phyloP scores from a whole-genome alignment of 2,888 invertebrate genomes.

The Drosophila melanosoma region DNA sequence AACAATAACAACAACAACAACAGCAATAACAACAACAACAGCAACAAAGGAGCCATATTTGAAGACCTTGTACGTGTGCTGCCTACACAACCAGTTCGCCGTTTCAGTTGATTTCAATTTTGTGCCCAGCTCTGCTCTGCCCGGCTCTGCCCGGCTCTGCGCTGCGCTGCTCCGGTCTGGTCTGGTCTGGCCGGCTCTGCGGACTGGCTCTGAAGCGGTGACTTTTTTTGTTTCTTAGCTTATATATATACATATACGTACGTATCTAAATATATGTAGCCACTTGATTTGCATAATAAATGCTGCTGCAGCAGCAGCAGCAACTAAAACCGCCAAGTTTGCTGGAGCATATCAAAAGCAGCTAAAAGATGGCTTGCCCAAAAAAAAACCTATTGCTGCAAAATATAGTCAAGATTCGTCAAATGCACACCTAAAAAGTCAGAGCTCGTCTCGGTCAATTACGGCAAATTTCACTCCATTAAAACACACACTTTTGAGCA shows the following conservation, averaged over 20 bases:
- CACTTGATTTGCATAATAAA: constrained; percentile 80
- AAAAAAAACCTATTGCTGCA: constrained; percentile 30
- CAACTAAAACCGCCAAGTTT: constrained; percentile 35
- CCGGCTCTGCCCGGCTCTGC: constrained; percentile 30
- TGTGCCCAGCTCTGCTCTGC: constrained; percentile 31
- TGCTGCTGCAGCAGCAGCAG: constrained; percentile 53
- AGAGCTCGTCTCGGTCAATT: constrained; percentile 76
- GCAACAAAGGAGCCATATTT: constrained; percentile 76
- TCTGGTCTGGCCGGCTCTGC: constrained; percentile 55
- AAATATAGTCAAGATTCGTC: constrained; percentile 68
- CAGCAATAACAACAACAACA: constrained; percentile 9
- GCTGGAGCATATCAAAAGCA: constrained; percentile 40
- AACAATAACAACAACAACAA: constrained; percentile 27
- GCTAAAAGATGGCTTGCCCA: constrained; percentile 38
- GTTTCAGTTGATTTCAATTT: constrained; percentile 73
- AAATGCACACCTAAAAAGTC: constrained; percentile 68
- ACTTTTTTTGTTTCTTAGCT: constrained; percentile 65
- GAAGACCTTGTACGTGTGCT: constrained; percentile 83
- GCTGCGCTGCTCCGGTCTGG: constrained; percentile 21
- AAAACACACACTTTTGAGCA: constrained; percentile 71
- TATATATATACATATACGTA: constrained; percentile 27
- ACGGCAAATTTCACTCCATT: constrained; percentile 77
- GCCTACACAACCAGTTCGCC: constrained; percentile 83
- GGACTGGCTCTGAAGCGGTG: constrained; percentile 51
- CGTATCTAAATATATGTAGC: constrained; percentile 37